Base-by-base conservation (phyloP, 2,113 vertebrate species). In the Ceuthmochares aereus region DNA sequence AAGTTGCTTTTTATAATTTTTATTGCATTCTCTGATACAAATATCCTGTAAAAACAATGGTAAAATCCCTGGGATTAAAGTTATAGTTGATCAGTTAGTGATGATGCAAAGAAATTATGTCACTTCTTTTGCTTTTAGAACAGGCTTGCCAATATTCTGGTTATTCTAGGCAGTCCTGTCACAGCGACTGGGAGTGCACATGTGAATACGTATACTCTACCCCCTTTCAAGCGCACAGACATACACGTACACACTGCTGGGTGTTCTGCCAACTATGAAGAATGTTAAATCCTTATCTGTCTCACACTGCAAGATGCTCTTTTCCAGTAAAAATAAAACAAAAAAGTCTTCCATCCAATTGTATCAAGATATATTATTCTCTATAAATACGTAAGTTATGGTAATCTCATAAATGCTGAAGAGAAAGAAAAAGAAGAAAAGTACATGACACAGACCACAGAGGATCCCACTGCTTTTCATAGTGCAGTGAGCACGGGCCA, bases 391-490 rank as follows among this genome's bases (percentile, higher is more conserved):
- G 2, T 69, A 42, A 34, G 27, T 42, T 75, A n/a, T 32, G 12
- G 5, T 25, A 74, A 69, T 52, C 36, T 42, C 34, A 32, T 90
- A 83, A 80, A 45, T n/a, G 30, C 23, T 45, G 40, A 58, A 60
- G 9, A 87, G 26, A 43, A 69, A n/a, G 10, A 47, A 81, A 73
- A 85, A 32, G 17, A 67, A 76, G 13, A 45, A 78, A 92, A 62
- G 6, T 16, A 22, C 0, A 3, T 1, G 10, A 37, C 21, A 15
- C 14, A 32, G 30, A 69, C 11, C 40, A 26, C 1, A 0, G 51
- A 52, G 49, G 66, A 92, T 66, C 27, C 27, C 36, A 11, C 49
- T 52, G n/a, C 6, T 2, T 84, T 81, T 42, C 22, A 30, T 13
- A 18, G 19, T 45, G 17, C 51, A 69, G 7, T 2, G 3, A 49